phyloP scores from a whole-genome alignment of 2,113 vertebrate genomes.

The Platycercus adscitus region DNA sequence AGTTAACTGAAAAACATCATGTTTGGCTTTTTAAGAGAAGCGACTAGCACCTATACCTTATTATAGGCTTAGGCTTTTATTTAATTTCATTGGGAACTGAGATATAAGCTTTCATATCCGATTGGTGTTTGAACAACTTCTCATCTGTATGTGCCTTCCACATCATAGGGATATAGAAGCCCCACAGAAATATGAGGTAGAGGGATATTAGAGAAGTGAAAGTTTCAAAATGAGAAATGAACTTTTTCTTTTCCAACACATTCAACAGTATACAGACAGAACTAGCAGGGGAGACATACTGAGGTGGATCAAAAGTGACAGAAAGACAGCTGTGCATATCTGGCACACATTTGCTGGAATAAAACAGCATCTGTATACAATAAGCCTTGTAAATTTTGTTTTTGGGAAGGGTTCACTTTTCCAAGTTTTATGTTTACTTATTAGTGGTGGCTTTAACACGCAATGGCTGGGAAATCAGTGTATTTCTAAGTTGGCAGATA shows the following conservation, averaged over 20 bases:
- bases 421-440: not conserved
- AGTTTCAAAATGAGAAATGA: not conserved
- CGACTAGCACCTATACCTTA: not conserved
- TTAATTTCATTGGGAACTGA: not conserved
- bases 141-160: not conserved
- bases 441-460: not conserved
- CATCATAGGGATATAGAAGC: not conserved
- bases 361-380: conserved; percentile 22
- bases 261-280: not conserved
- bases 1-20: conserved; percentile 5
- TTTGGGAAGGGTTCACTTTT: conserved; percentile 9
- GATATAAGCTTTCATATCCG: fast-evolving
- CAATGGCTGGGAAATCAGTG: not conserved
- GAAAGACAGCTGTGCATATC: conserved; percentile 51
- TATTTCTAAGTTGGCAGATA: not conserved
- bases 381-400: not conserved
- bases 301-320: conserved; percentile 61
- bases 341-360: conserved; percentile 33
- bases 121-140: not conserved
- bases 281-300: not conserved
- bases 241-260: conserved; percentile 30
- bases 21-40: not conserved
- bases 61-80: not conserved
- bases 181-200: not conserved
- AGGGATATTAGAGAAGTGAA: not conserved